Conservation (phyloP, 2,113 vertebrate genomes). For the Hippocampus zosterae region DNA sequence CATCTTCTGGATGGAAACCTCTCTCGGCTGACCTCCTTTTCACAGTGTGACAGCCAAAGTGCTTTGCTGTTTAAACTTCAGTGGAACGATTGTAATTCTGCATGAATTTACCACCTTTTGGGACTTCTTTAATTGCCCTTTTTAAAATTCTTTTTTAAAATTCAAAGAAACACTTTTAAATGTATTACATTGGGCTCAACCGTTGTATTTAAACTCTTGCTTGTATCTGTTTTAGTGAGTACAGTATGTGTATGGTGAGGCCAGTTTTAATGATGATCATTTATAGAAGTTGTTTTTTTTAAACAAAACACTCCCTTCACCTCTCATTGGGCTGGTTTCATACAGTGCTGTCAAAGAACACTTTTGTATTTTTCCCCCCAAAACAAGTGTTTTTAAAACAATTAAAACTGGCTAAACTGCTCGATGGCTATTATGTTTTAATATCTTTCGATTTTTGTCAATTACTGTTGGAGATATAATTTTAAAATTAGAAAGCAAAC, state of each 20-base stretch:
- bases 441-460: neutral
- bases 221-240: slow-evolving; percentile 80
- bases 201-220: slow-evolving; percentile 85
- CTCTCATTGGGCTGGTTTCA: slow-evolving; percentile 76
- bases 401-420: slow-evolving; percentile 81
- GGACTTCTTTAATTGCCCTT: slow-evolving; percentile 30
- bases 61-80: slow-evolving; percentile 62
- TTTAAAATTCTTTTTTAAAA: slow-evolving; percentile 39
- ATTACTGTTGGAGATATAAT: neutral
- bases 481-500: neutral
- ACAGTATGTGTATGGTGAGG: slow-evolving; percentile 72
- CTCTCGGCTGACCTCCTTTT: slow-evolving; percentile 49
- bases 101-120: slow-evolving; percentile 68
- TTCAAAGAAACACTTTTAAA: slow-evolving; percentile 75
- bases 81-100: slow-evolving; percentile 70
- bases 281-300: slow-evolving; percentile 76
- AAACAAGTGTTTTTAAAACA: slow-evolving; percentile 93
- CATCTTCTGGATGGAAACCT: slow-evolving; percentile 40
- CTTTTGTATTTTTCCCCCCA: slow-evolving; percentile 95
- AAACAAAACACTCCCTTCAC: slow-evolving; percentile 74
- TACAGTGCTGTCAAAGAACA: slow-evolving; percentile 78
- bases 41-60: slow-evolving; percentile 63
- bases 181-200: slow-evolving; percentile 70
- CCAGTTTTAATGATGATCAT: slow-evolving; percentile 60
- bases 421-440: slow-evolving; percentile 23